Conservation (phyloP, 2,888 invertebrate species). For the Adineta ricciae region DNA sequence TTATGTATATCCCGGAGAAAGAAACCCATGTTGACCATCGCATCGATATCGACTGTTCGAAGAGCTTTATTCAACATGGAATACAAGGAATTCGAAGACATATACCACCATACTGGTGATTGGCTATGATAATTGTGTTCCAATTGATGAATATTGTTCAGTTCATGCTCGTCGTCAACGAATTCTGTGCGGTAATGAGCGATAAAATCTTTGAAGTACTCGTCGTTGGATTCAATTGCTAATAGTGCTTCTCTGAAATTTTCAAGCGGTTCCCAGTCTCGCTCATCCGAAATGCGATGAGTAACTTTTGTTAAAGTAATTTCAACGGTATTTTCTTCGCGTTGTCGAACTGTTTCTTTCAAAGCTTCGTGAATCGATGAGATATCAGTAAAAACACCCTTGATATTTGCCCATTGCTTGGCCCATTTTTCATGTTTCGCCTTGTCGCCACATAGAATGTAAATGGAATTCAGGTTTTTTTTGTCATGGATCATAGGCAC, state of each 20-base stretch:
- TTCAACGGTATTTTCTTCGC: not conserved
- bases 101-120: not conserved
- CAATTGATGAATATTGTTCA: not conserved
- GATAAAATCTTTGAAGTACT: not conserved
- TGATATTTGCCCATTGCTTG: not conserved
- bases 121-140: not conserved
- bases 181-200: not conserved
- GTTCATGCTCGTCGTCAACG: not conserved
- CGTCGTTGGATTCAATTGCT: not conserved
- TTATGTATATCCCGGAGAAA: not conserved
- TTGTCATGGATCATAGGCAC: not conserved
- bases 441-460: not conserved
- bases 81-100: not conserved
- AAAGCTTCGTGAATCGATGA: not conserved
- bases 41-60: not conserved
- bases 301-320: not conserved
- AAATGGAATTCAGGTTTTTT: not conserved
- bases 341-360: not conserved
- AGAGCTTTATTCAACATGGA: not conserved
- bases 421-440: not conserved
- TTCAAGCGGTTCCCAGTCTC: not conserved
- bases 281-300: not conserved
- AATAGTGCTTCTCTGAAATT: not conserved
- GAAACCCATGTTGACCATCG: not conserved
- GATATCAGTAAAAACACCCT: not conserved